Base-by-base conservation (phyloP, 2,113 vertebrate species). In the Macaca nemestrina region DNA sequence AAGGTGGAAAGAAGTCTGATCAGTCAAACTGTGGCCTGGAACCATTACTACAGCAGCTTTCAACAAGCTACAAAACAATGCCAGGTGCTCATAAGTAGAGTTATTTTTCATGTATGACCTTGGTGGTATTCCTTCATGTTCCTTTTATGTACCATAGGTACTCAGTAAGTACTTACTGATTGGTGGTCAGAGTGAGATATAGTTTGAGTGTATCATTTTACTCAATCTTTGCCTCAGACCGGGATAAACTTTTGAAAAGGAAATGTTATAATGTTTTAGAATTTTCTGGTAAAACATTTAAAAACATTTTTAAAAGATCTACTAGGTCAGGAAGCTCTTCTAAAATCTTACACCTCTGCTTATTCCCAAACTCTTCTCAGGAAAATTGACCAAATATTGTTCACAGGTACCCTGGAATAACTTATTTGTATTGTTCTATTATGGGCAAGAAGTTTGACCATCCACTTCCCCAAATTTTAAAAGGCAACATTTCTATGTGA, bases 81-180 rank as follows among this genome's bases (percentile, higher is more conserved):
- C 98, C 99, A 99, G 99, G 99, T 99, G 98, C 97, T 98, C 95
- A 97, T 95, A 57, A 73, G 52, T 96, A 95, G 59, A 96, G 52
- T 35, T 67, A 3, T 43, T 50, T 93, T 86, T 93, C 76, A 88
- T 0, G 25, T 22, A 6, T 16, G 30, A 57, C 43, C 78, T 14
- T 61, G 3, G 18, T 79, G 72, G 68, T 72, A 81, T 94, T 76
- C 68, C 11, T 83, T 73, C 72, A 3, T n/a, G 23, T 89, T 82
- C 5, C 40, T 88, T 91, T 90, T 38, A n/a, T 35, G 20, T 16
- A 67, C 6, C 9, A 11, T 0, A 94, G 40, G 20, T 80, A 25
- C 64, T 30, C 18, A 79, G 12, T 40, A 50, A 14, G 40, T 38
- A 81, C 18, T 73, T 80, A 16, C 0, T 38, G 50, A 64, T 17